Evolutionary conservation across 2,888 invertebrate genomes (phyloP).

Genomic region (Euphydryas editha): DNA sequence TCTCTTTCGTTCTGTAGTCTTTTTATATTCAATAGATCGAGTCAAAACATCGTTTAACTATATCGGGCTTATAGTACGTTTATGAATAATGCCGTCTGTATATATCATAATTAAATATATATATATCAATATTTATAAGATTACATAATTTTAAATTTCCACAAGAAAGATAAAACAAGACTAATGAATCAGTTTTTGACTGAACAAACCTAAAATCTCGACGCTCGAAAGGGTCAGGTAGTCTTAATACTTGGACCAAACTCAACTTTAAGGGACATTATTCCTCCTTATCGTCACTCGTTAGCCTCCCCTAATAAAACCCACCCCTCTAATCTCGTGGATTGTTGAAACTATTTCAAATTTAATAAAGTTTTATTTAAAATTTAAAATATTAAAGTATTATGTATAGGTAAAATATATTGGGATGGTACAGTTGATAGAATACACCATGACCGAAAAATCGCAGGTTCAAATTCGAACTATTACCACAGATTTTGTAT

Average conservation of each 20-base stretch:
- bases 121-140: too few relatives aligned
- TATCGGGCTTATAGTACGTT: too few relatives aligned
- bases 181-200: too few relatives aligned
- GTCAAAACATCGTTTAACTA: too few relatives aligned
- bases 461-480: too few relatives aligned
- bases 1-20: too few relatives aligned
- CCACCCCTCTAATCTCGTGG: constrained; percentile 77
- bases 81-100: too few relatives aligned
- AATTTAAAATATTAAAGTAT: constrained; percentile 20
- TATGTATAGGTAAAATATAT: background rate
- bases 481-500: too few relatives aligned
- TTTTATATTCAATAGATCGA: too few relatives aligned
- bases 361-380: constrained; percentile 76
- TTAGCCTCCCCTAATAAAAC: constrained; percentile 81
- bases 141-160: too few relatives aligned
- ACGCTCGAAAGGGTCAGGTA: constrained; percentile 13
- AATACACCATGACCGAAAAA: background rate
- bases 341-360: constrained; percentile 74
- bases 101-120: too few relatives aligned
- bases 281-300: constrained; percentile 79
- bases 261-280: constrained; percentile 63
- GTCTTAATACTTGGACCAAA: constrained; percentile 19
- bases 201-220: background rate
- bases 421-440: background rate
- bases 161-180: too few relatives aligned